Percentiles rank a stretch among this genome's conserved stretches.
phyloP scores from a whole-genome alignment of 2,797 vertebrate species.

The Phoebastria nigripes region DNA sequence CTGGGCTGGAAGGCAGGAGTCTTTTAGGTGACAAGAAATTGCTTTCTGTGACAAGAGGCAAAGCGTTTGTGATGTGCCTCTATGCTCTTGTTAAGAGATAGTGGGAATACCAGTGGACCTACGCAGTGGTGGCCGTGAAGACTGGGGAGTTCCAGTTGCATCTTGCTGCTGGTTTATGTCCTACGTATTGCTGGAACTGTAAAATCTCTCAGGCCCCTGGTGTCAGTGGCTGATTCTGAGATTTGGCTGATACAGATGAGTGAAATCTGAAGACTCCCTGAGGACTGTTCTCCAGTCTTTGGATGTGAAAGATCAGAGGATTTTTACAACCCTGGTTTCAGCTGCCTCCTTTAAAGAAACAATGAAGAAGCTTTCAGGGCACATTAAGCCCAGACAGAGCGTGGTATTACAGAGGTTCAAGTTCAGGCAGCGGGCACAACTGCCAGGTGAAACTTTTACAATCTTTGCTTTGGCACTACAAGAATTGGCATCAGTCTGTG shows the following conservation, averaged over 20 bases:
- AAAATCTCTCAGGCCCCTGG: background rate
- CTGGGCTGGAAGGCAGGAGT: background rate
- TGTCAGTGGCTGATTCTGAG: background rate
- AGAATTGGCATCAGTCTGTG: slow-evolving; percentile 9
- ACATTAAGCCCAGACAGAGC: background rate
- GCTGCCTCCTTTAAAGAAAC: background rate
- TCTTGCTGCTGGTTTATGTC: background rate
- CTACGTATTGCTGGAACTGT: background rate
- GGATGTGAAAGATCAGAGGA: background rate
- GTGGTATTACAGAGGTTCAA: background rate
- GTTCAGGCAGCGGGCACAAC: slow-evolving; percentile 7
- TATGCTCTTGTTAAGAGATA: background rate
- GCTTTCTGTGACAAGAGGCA: background rate
- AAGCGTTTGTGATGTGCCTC: background rate
- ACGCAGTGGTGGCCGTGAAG: background rate
- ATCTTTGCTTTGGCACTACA: background rate
- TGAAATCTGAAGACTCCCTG: background rate
- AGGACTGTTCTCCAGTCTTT: background rate
- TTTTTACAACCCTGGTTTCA: background rate
- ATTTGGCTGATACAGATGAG: background rate
- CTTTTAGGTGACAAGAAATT: background rate
- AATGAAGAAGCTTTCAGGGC: slow-evolving; percentile 44
- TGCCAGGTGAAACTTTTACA: slow-evolving; percentile 12
- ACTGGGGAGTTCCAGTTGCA: background rate
- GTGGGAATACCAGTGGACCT: background rate